These are phyloP conservation scores for Laothoe populi DNA, from an alignment of 2,888 invertebrate genomes.

Conservation along the genomic window DNA sequence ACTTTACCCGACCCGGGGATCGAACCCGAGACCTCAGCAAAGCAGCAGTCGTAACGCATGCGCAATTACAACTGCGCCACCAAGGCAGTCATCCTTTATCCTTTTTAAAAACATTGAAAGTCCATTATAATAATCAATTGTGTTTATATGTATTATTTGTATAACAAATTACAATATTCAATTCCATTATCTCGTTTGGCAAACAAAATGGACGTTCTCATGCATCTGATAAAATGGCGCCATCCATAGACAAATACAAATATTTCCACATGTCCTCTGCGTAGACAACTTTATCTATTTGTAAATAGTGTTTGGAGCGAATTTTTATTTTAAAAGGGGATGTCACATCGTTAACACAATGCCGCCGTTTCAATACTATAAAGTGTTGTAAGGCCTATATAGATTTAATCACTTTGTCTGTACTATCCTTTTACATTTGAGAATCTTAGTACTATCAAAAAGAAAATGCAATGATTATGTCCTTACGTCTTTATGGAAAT, in stretches of 20 bases:
- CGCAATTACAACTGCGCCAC: no score
- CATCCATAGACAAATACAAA: constrained; percentile 27
- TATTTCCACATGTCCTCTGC: constrained; percentile 23
- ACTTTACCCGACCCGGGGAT: no score
- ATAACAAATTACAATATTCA: constrained; percentile 5
- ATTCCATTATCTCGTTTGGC: constrained; percentile 8
- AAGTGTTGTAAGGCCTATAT: constrained; percentile 24
- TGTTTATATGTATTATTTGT: constrained; percentile 2
- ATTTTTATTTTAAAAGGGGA: constrained; percentile 26
- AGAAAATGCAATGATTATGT: neutral
- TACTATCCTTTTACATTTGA: neutral
- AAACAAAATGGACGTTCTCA: constrained; percentile 28
- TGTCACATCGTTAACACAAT: constrained; percentile 8
- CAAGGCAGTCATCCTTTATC: no score
- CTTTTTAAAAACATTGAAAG: constrained; percentile 5
- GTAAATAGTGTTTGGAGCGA: constrained; percentile 25
- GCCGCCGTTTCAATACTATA: constrained; percentile 30
- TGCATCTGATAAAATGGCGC: constrained; percentile 30
- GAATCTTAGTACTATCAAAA: neutral
- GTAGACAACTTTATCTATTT: constrained; percentile 24
- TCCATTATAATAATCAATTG: constrained; percentile 9
- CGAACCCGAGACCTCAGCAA: no score
- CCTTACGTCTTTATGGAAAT: no score
- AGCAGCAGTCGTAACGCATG: no score
- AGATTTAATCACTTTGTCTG: constrained; percentile 5